A percentile compares a stretch with the other conserved stretches of the same genome.
Evolutionary conservation across 2,113 vertebrate species (phyloP).

Genomic region (Potamarius usumacintae): DNA sequence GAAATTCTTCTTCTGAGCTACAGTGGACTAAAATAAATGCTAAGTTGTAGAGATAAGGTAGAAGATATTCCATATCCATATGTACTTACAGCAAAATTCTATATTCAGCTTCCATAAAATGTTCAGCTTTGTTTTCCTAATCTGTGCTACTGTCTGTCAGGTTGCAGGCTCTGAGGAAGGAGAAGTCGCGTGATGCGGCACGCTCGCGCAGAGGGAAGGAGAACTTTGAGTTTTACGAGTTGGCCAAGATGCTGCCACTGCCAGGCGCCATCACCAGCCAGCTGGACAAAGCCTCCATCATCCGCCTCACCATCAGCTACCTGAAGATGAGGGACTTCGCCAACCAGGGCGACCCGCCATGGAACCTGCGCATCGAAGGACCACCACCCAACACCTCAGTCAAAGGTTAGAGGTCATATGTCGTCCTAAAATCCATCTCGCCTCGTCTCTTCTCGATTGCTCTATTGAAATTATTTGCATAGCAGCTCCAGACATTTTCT

Average conservation of each 20-base stretch:
- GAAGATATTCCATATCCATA: neutral
- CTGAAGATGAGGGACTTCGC: conserved; percentile 99
- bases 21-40: neutral
- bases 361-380: conserved; percentile 96
- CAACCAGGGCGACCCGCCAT: conserved; percentile 96
- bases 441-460: neutral
- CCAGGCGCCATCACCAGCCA: conserved; percentile 98
- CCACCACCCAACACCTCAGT: conserved; percentile 98
- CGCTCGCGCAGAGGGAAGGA: conserved; percentile 96
- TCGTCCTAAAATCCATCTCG: neutral
- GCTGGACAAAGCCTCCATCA: conserved; percentile 98
- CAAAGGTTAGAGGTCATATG: conserved; percentile 83
- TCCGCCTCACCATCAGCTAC: conserved; percentile 98
- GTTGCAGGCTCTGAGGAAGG: conserved; percentile 98
- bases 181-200: conserved; percentile 96
- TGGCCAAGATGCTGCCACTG: conserved; percentile 97
- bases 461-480: neutral
- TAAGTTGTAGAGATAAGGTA: no score
- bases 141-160: conserved; percentile 69
- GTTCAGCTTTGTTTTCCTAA: neutral
- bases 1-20: neutral
- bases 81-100: neutral
- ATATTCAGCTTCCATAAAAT: neutral
- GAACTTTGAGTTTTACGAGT: conserved; percentile 98
- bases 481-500: neutral